Percentiles rank a stretch among this genome's conserved stretches.
Conservation (phyloP, 2,888 invertebrate genomes). For the Rotaria sp. region DNA sequence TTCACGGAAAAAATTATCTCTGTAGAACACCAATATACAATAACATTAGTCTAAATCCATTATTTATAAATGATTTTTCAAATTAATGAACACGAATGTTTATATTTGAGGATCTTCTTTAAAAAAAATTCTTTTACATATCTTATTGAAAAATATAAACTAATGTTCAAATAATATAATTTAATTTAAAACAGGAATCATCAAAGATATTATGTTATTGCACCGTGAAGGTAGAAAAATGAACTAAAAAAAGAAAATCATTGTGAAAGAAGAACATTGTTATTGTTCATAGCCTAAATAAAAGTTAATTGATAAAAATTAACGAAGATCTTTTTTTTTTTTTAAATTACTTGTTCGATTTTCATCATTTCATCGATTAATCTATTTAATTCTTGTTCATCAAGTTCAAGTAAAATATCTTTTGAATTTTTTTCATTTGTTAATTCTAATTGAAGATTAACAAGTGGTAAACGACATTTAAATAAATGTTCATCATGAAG, state of each 20-base stretch:
- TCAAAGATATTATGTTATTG: neutral
- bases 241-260: neutral
- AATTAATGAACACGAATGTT: too few species aligned
- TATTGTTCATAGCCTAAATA: neutral
- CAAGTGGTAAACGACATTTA: constrained; percentile 13
- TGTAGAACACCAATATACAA: too few species aligned
- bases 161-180: too few species aligned
- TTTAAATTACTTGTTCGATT: neutral
- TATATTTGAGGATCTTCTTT: too few species aligned
- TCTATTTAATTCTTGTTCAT: neutral
- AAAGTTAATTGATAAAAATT: too few species aligned
- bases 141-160: too few species aligned
- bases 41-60: too few species aligned
- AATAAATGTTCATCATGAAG: neutral
- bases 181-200: neutral
- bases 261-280: neutral
- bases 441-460: constrained; percentile 5
- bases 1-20: too few species aligned
- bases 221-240: neutral
- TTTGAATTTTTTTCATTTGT: neutral
- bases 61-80: too few species aligned
- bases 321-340: neutral
- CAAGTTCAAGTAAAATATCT: neutral
- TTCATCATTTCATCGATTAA: neutral
- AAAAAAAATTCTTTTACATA: too few species aligned